Percentiles rank a stretch among this genome's conserved stretches.
These are phyloP conservation scores for Delia radicum DNA, from an alignment of 1,140 invertebrate species.

Conservation along the genomic window DNA sequence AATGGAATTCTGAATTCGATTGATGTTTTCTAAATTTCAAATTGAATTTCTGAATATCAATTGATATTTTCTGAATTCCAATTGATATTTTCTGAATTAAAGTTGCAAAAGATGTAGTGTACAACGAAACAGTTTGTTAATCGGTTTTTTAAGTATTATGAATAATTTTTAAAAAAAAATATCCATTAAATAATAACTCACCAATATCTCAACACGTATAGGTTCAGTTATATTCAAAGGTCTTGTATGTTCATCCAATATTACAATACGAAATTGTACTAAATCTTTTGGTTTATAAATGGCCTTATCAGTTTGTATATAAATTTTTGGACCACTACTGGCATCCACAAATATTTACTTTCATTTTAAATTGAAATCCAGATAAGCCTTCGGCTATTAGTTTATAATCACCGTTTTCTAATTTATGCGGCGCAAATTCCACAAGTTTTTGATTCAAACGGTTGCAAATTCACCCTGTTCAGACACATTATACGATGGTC, in stretches of 20 bases:
- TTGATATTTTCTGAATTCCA: too few species aligned
- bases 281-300: constrained; percentile 87
- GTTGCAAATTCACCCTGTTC: constrained; percentile 67
- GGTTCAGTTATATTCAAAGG: constrained; percentile 58
- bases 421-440: constrained; percentile 66
- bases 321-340: constrained; percentile 81
- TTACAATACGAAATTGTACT: constrained; percentile 80
- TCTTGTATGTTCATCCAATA: constrained; percentile 74
- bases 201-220: constrained; percentile 35
- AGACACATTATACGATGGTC: constrained; percentile 67
- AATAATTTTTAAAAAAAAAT: too few species aligned
- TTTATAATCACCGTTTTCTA: constrained; percentile 74
- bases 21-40: too few species aligned
- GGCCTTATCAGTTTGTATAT: constrained; percentile 92
- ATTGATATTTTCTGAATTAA: too few species aligned
- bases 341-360: constrained; percentile 72
- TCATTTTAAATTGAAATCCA: constrained; percentile 73
- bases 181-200: too few species aligned
- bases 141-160: too few species aligned
- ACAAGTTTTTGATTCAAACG: constrained; percentile 70
- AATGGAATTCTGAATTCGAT: too few species aligned
- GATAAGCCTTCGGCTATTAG: constrained; percentile 70
- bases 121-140: too few species aligned
- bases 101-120: too few species aligned
- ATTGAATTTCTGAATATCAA: too few species aligned